These are phyloP conservation scores for Calidris pygmaea DNA, from an alignment of 2,113 vertebrate genomes.

Conservation along the genomic window DNA sequence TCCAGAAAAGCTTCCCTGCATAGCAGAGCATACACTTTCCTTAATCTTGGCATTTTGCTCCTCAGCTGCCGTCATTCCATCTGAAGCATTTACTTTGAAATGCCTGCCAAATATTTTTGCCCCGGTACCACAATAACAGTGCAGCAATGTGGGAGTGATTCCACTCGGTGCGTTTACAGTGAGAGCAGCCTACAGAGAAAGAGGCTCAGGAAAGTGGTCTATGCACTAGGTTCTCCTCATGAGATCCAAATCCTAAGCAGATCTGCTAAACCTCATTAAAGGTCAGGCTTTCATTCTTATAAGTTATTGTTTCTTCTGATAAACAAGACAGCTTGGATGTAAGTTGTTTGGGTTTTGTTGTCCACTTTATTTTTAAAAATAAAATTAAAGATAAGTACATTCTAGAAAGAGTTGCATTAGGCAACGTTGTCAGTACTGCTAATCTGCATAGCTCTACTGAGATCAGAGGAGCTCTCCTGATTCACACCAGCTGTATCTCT, in stretches of 20 bases:
- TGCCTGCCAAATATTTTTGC: constrained; percentile 78
- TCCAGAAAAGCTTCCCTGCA: constrained; percentile 39
- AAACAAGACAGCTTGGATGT: neutral
- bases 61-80: constrained; percentile 69
- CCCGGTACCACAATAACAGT: constrained; percentile 73
- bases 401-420: neutral
- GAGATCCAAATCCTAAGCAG: neutral
- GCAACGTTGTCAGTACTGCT: neutral
- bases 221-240: neutral
- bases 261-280: neutral
- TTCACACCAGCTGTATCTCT: neutral
- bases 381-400: neutral
- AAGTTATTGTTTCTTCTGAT: neutral
- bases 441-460: neutral
- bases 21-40: constrained; percentile 63
- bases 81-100: constrained; percentile 77
- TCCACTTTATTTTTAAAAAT: neutral
- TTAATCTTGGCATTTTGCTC: constrained; percentile 68
- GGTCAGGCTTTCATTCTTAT: neutral
- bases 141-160: constrained; percentile 67
- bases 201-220: neutral
- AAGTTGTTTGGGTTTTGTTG: neutral
- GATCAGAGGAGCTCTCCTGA: neutral
- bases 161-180: constrained; percentile 24
- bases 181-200: neutral